Evolutionary conservation across 1,140 invertebrate species (phyloP).

Genomic region (Musca domestica): DNA sequence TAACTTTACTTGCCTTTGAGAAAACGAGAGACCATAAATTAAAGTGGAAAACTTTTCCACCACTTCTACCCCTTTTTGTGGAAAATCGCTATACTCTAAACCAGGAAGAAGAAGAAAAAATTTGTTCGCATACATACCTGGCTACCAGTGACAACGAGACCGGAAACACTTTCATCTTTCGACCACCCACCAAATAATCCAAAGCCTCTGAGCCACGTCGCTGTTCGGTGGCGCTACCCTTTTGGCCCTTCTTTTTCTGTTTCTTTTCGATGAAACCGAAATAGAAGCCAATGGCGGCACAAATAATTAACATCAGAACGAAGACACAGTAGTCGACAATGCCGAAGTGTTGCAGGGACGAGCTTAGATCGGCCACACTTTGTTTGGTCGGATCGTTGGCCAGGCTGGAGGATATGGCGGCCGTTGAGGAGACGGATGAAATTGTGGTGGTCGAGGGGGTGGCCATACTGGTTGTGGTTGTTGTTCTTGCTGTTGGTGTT

Average conservation of each 20-base stretch:
- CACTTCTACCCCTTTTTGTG: no score
- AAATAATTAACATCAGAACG: conserved; percentile 65
- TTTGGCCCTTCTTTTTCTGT: conserved; percentile 11
- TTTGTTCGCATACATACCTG: conserved; percentile 56
- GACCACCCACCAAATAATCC: conserved; percentile 82
- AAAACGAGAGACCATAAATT: no score
- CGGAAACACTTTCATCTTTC: conserved; percentile 77
- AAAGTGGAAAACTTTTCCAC: no score
- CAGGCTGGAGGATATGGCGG: background rate
- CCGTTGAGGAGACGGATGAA: background rate
- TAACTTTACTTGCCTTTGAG: no score
- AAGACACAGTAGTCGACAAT: conserved; percentile 69
- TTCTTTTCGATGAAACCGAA: conserved; percentile 65
- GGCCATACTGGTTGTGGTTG: conserved; percentile 21
- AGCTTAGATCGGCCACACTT: conserved; percentile 56
- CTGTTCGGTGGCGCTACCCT: conserved; percentile 56
- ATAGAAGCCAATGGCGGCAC: conserved; percentile 67
- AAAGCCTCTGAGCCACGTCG: conserved; percentile 50
- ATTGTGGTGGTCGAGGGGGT: background rate
- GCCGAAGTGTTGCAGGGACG: conserved; percentile 63
- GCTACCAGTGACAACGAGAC: conserved; percentile 79
- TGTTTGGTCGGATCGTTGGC: conserved; percentile 25
- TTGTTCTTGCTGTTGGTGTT: conserved; percentile 31
- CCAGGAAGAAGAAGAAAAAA: background rate
- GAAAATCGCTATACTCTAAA: no score